phyloP scores from a whole-genome alignment of 2,797 vertebrate genomes.

The Oreonectes daqikongensis region DNA sequence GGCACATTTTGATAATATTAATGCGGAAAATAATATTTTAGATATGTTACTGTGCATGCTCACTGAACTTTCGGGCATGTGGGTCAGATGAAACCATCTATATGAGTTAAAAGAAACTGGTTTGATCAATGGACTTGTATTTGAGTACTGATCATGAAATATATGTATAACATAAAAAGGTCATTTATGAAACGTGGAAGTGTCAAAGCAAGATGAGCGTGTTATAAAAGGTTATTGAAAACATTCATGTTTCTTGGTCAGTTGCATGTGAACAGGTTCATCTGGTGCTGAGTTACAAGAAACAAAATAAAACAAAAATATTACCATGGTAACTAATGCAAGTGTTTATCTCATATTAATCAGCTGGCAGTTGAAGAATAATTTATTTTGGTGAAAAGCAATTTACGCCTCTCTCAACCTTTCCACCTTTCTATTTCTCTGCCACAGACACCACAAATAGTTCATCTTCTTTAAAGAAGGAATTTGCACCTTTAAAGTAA shows the following conservation, averaged over 20 bases:
- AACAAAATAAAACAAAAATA: background rate
- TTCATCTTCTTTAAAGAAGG: background rate
- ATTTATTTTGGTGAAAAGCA: slow-evolving; percentile 16
- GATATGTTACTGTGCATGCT: no score
- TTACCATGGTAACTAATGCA: slow-evolving; percentile 31
- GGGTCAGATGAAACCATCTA: no score
- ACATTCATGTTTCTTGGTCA: background rate
- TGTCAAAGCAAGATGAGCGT: no score
- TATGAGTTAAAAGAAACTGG: no score
- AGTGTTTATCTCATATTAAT: slow-evolving; percentile 15
- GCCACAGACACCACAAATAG: background rate
- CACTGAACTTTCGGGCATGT: no score
- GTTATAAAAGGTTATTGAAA: background rate
- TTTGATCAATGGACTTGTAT: no score
- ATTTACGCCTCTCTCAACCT: background rate
- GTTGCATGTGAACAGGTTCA: background rate
- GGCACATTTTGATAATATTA: no score
- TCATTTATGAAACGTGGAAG: no score
- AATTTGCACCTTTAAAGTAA: background rate
- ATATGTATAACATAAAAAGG: no score
- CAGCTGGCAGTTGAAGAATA: background rate
- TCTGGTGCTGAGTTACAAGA: background rate
- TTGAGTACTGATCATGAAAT: no score
- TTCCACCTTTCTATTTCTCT: background rate
- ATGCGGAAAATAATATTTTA: no score